These are phyloP conservation scores for Phocides pigmalion DNA, from an alignment of 1,140 invertebrate species.

Conservation along the genomic window DNA sequence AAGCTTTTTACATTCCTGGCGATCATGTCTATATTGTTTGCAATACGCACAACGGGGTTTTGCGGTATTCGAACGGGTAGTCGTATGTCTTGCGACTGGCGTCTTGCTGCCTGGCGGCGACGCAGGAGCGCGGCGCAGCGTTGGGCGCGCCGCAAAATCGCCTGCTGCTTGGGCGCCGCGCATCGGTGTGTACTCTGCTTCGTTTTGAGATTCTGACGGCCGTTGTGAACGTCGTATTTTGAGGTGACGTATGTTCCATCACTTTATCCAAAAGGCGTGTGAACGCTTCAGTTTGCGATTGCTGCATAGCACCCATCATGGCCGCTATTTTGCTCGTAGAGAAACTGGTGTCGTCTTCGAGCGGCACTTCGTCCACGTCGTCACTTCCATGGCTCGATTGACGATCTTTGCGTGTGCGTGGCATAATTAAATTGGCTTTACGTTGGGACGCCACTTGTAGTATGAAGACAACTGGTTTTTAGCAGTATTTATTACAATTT, in stretches of 20 bases:
- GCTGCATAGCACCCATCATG: slow-evolving; percentile 7
- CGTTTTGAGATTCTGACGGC: neutral
- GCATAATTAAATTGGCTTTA: too few species aligned
- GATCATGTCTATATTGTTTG: slow-evolving; percentile 7
- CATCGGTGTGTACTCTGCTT: too few species aligned
- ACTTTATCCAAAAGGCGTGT: neutral
- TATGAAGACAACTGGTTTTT: too few species aligned
- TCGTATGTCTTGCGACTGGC: neutral
- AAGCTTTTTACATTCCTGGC: slow-evolving; percentile 8
- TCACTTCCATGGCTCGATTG: too few species aligned
- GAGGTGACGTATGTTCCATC: neutral
- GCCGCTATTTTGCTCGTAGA: neutral
- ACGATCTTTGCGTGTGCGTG: too few species aligned
- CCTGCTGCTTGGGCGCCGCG: neutral
- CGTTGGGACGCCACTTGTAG: too few species aligned
- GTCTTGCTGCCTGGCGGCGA: too few species aligned
- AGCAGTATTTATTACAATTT: too few species aligned
- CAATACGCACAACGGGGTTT: slow-evolving; percentile 4
- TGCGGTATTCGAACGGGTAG: slow-evolving; percentile 4
- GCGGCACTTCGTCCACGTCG: neutral
- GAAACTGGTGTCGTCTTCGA: neutral
- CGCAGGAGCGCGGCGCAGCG: too few species aligned
- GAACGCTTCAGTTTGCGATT: slow-evolving; percentile 10
- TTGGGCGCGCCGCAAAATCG: too few species aligned
- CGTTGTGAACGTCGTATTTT: neutral